phyloP scores from a whole-genome alignment of 2,797 vertebrate species.

The Falco berigora region DNA sequence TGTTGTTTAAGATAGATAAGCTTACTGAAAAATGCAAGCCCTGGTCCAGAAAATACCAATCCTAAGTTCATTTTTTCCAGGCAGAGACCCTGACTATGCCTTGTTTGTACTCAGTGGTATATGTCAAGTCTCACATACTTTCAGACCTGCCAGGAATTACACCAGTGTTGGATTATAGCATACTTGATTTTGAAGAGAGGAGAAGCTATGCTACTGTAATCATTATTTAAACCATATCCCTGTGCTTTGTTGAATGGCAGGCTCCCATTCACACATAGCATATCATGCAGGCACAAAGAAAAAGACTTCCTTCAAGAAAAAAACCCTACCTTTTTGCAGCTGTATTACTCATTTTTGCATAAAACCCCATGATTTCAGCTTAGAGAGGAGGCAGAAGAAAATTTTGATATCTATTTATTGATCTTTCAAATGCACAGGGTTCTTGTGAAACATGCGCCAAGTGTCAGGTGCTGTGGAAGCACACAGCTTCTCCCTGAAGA shows the following conservation, averaged over 20 bases:
- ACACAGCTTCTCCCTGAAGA: background rate
- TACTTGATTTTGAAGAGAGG: background rate
- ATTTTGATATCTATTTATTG: background rate
- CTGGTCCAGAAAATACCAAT: background rate
- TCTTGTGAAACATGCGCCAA: background rate
- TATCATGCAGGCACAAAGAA: background rate
- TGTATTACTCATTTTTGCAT: background rate
- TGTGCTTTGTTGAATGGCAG: background rate
- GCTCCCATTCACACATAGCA: background rate
- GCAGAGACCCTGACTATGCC: background rate
- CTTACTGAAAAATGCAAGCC: background rate
- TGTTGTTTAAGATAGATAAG: background rate
- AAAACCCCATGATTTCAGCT: background rate
- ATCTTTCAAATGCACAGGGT: background rate
- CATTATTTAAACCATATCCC: background rate
- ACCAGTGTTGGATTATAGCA: background rate
- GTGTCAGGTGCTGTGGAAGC: background rate
- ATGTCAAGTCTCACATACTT: background rate
- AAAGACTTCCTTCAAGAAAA: background rate
- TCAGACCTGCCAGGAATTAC: background rate
- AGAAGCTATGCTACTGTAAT: background rate
- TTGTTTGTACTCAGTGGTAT: background rate
- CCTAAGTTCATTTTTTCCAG: background rate
- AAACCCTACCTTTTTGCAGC: background rate
- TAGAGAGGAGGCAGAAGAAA: background rate